phyloP scores from a whole-genome alignment of 2,797 vertebrate species.

The Strix occidentalis region DNA sequence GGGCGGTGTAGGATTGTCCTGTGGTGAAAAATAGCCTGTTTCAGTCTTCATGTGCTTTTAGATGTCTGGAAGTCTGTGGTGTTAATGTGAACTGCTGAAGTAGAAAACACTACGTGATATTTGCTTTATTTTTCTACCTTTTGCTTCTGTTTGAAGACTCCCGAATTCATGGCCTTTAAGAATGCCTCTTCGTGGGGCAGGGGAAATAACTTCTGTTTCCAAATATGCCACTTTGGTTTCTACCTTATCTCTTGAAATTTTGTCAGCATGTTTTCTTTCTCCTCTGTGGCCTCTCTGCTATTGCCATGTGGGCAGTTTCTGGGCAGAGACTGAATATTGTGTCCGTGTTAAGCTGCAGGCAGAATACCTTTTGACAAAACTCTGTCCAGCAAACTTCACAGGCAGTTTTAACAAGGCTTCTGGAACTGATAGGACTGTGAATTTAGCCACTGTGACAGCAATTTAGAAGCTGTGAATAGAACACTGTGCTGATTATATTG shows the following conservation, averaged over 20 bases:
- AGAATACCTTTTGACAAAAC: neutral
- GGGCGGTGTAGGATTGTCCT: neutral
- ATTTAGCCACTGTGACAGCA: conserved; percentile 11
- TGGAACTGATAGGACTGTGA: neutral
- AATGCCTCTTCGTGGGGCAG: neutral
- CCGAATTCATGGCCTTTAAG: neutral
- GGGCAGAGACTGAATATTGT: neutral
- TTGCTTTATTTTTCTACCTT: neutral
- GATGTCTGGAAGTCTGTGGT: neutral
- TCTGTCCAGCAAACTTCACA: neutral
- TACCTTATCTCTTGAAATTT: neutral
- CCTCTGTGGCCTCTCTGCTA: neutral
- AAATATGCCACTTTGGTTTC: neutral
- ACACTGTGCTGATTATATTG: neutral
- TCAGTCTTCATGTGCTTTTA: neutral
- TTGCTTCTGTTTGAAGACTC: neutral
- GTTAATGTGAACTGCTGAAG: neutral
- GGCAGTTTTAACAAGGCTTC: neutral
- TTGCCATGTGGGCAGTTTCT: neutral
- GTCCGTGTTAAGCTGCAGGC: neutral
- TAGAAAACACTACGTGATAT: neutral
- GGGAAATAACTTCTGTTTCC: neutral
- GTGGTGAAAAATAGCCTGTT: neutral
- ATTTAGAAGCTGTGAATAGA: conserved; percentile 36
- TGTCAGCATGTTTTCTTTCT: neutral